Evolutionary conservation across 2,113 vertebrate genomes (phyloP), one percentile per base, ranked within the genome.

Genomic region (Crotalus tigris): DNA sequence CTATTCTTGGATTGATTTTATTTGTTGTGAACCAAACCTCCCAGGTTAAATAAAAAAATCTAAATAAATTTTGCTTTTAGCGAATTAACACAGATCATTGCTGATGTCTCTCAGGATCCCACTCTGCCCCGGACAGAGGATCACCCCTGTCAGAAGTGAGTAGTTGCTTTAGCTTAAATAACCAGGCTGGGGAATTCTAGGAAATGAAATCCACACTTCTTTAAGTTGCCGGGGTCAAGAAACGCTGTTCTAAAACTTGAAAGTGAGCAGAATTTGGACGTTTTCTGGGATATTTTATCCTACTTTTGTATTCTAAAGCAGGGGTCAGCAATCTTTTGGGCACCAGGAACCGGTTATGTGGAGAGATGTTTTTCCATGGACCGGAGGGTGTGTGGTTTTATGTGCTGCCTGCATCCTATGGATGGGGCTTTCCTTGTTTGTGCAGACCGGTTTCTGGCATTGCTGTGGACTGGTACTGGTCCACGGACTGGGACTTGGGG

Each of bases 81-180:
- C 93, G 99, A 99, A 94, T 95, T 99, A 93, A 99, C 99, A 1
- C 99, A 99, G 96, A 99, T 99, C 93, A 99, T 99, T 12, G 99
- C 99, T 2, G 99, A 99, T 81, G 98, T 99, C 58, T 98, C 98
- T 57, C 99, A 99, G 94, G 99, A 99, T 96, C 99, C 99, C 29
- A 99, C 99, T 0, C 95, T 99, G 92, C 99, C 99, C 6, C 97
- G 98, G 92, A 99, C 99, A 3, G 99, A 99, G 93, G 99, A 99
- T 94, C 99, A 99, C 90, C 98, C 99, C 0, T 99, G 99, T 95
- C 98, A 98, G 88, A 99, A 99, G 99, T 99, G 94, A 97, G 98
- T 94, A 1, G 55, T 51, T 55, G 8, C 17, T 85, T 33, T 61
- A 24, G 13, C 2, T 61, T 64, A 39, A 33, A 64, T n/a, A 11